A percentile compares a stretch with the other conserved stretches of the same genome.
Evolutionary conservation across 2,113 vertebrate genomes (phyloP).

Genomic region (Cricetomys ansorgei): DNA sequence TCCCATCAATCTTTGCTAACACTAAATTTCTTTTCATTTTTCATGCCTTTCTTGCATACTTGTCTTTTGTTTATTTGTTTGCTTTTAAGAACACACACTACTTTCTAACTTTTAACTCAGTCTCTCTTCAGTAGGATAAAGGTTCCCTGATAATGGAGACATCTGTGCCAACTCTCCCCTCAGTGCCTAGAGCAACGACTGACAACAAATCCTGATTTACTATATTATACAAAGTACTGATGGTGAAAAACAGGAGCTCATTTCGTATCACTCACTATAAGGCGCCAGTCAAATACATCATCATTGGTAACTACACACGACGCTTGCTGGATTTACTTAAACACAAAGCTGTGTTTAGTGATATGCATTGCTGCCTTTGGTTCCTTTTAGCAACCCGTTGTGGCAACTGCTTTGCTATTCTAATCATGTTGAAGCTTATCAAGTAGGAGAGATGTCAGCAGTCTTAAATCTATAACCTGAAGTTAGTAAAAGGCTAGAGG

Average conservation of each 20-base stretch:
- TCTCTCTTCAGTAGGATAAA: neutral
- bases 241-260: neutral
- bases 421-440: neutral
- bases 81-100: neutral
- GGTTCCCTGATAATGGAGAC: neutral
- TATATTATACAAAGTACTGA: neutral
- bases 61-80: neutral
- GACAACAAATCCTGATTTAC: neutral
- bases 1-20: neutral
- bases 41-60: neutral
- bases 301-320: neutral
- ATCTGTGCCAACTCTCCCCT: neutral
- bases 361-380: neutral
- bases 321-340: neutral
- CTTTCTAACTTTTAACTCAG: neutral
- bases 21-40: neutral
- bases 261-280: neutral
- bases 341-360: too few species aligned
- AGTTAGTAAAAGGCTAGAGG: neutral
- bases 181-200: neutral
- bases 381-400: neutral
- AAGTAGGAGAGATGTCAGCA: fast-evolving
- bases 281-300: neutral
- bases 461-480: neutral
- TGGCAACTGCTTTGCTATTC: neutral